These are phyloP conservation scores for Nysson spinosus DNA, from an alignment of 2,888 invertebrate species.

Conservation along the genomic window DNA sequence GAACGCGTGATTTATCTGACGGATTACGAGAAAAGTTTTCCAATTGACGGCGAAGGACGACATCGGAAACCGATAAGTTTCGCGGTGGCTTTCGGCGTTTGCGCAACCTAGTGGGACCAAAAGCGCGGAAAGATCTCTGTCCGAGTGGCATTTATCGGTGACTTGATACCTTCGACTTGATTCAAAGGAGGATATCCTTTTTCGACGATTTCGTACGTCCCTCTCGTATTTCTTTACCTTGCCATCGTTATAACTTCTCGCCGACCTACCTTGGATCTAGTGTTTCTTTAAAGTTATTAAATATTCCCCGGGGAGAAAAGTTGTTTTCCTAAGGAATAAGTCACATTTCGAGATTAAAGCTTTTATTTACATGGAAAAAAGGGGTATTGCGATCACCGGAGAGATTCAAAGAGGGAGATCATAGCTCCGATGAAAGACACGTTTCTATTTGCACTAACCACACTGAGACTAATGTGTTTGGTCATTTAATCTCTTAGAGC, in stretches of 20 bases:
- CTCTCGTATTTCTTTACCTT: background rate
- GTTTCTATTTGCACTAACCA: too few relatives aligned
- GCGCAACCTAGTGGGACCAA: conserved; percentile 18
- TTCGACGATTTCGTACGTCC: background rate
- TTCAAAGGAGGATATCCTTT: conserved; percentile 4
- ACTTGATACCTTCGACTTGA: conserved; percentile 7
- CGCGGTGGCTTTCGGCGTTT: conserved; percentile 37
- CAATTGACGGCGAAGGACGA: conserved; percentile 65
- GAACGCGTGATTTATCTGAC: conserved; percentile 66
- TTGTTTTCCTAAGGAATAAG: conserved; percentile 12
- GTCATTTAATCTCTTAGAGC: too few relatives aligned
- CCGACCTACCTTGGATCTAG: background rate
- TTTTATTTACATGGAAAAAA: background rate
- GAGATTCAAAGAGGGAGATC: too few relatives aligned
- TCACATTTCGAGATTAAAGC: background rate
- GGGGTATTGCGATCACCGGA: too few relatives aligned
- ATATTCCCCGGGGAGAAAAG: conserved; percentile 11
- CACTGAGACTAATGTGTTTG: too few relatives aligned
- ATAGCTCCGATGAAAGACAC: too few relatives aligned
- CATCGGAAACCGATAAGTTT: conserved; percentile 69
- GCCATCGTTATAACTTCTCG: background rate
- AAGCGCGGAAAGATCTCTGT: conserved; percentile 40
- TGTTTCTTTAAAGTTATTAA: conserved; percentile 1
- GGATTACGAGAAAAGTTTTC: conserved; percentile 72
- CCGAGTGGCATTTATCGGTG: conserved; percentile 44